Evolutionary conservation across 1,140 invertebrate genomes (phyloP).

Genomic region (Magallana gigas): DNA sequence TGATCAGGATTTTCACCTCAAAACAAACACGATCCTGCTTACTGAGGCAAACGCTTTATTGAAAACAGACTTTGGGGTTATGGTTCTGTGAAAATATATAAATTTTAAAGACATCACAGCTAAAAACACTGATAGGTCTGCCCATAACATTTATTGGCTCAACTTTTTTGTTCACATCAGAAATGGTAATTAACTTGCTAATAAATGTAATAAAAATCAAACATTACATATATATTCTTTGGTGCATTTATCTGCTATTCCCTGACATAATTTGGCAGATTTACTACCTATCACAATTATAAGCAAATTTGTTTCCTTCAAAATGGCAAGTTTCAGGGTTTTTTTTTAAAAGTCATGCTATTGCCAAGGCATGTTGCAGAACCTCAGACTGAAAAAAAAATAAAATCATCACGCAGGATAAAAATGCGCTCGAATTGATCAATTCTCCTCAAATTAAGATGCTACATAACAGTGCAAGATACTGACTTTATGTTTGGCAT

Average conservation of each 20-base stretch:
- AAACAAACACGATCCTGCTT: slow-evolving; percentile 20
- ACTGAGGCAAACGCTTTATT: slow-evolving; percentile 19
- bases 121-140: too few relatives aligned
- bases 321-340: background rate
- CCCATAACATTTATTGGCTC: too few relatives aligned
- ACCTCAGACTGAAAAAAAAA: slow-evolving; percentile 13
- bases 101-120: too few relatives aligned
- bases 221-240: too few relatives aligned
- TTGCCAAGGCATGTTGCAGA: slow-evolving; percentile 17
- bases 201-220: too few relatives aligned
- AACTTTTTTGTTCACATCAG: too few relatives aligned
- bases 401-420: slow-evolving; percentile 19
- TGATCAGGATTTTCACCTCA: slow-evolving; percentile 30
- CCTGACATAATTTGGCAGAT: slow-evolving; percentile 27
- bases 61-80: slow-evolving; percentile 10
- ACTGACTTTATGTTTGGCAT: slow-evolving; percentile 7
- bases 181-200: too few relatives aligned
- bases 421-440: slow-evolving; percentile 14
- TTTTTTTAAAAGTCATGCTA: background rate
- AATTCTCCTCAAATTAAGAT: slow-evolving; percentile 18
- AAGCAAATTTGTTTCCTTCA: background rate
- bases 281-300: background rate
- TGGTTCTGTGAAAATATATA: too few relatives aligned
- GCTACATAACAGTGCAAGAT: slow-evolving; percentile 16
- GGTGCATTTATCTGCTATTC: background rate